Evolutionary conservation across 1,140 invertebrate species (phyloP), one percentile per base, ranked within the genome.

Genomic region (Sitodiplosis mosellana): DNA sequence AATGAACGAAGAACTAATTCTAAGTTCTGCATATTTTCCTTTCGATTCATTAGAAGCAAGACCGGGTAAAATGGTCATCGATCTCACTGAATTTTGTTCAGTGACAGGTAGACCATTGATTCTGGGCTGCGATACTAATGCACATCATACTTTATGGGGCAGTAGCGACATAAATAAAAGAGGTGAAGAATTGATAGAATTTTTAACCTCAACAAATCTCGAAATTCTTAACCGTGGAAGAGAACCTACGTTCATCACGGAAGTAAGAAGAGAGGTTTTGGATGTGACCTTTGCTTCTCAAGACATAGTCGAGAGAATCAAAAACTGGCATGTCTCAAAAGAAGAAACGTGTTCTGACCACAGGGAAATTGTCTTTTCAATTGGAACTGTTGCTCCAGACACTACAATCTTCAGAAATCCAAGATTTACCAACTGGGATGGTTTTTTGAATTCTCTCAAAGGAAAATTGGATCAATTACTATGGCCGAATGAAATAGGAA

Each of bases 141-240:
- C 46, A 10, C 46, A 47, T 18, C 46, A 47, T 19, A 38, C n/a
- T 7, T 5, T 36, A 19, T 47, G 46, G 46, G 46, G 46, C 14
- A 47, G 46, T 33, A 47, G 18, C 33, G 33, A 47, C 46, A 18
- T 14, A 8, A 47, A 47, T 19, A 36, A 21, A 2, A 36, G 34
- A 17, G 46, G 46, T 38, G 46, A 47, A 15, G 12, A 22, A n/a
- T 15, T 47, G 14, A 0, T 47, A 38, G 6, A 48, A 45, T 18
- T 51, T 56, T 12, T 45, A 27, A 10, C 18, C 10, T n/a, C 43
- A 27, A 27, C 20, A 18, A 45, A 45, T 45, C 22, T 45, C 14
- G 14, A 12, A 19, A 22, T 33, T 45, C 41, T 43, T 21, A 43
- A 43, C 41, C 19, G 15, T 5, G 41, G 41, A 18, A 43, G 15